Evolutionary conservation across 2,888 invertebrate genomes (phyloP), one percentile per base, ranked within the genome.

Genomic region (Ypsolopha scabrella): DNA sequence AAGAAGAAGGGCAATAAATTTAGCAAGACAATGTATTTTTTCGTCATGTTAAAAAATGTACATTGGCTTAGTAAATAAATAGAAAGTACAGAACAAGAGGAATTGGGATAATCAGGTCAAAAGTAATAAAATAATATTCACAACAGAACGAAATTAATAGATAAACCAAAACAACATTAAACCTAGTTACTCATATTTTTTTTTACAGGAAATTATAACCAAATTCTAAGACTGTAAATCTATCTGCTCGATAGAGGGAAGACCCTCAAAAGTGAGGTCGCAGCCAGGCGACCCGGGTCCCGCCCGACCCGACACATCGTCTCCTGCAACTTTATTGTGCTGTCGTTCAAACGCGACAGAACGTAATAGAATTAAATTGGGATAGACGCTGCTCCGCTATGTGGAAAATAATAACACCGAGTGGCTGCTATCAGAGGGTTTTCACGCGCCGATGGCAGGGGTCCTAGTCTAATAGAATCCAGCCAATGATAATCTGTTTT

Each of bases 401-500:
- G 85, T 85, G 85, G 83, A 86, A 86, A 86, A 85, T 86, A 86
- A 85, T 85, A 85, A 83, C 82, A 80, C 61, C 67, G 77, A 78
- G 75, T 74, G 76, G 66, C 71, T 72, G 73, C 68, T 79, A 80
- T 81, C 76, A 76, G 70, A 64, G 75, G 75, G 77, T 73, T 75
- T 82, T 85, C 81, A 85, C 85, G 85, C 85, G 81, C 75, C 80
- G 81, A 65, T 80, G 80, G 86, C 80, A 85, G 85, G 85, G 85
- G 85, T 78, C 80, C 50, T 48, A 56, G 53, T 68, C 77, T 82
- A 85, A 83, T 83, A 79, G 85, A 83, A 83, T 80, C 79, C 80
- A 72, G 80, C 81, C 83, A 86, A 87, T 87, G 87, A 87, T 87
- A 87, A 87, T 87, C 87, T 87, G 86, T 85, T 87, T 87, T 87